phyloP scores from a whole-genome alignment of 2,113 vertebrate genomes.

The Sander lucioperca region DNA sequence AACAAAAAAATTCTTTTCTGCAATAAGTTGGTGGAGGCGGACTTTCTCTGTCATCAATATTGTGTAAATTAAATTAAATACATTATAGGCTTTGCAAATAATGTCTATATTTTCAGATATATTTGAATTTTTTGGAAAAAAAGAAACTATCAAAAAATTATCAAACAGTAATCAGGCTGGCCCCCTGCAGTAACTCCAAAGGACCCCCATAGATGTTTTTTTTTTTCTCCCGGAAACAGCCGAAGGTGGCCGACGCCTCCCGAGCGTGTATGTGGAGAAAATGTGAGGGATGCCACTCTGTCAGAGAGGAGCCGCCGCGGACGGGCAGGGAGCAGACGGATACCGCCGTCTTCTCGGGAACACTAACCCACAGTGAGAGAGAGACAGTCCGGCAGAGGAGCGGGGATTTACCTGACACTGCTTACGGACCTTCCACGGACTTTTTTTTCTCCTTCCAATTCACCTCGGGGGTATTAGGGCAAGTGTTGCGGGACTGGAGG shows the following conservation, averaged over 20 bases:
- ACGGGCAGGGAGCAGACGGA: slow-evolving; percentile 22
- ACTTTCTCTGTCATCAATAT: no score
- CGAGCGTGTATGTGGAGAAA: slow-evolving; percentile 19
- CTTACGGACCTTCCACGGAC: slow-evolving; percentile 16
- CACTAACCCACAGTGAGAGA: background rate
- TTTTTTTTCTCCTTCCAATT: background rate
- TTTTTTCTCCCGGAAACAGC: slow-evolving; percentile 42
- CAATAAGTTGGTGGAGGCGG: no score
- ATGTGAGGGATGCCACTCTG: slow-evolving; percentile 26
- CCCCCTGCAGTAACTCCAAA: no score
- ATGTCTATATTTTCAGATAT: no score
- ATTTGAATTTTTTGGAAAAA: no score
- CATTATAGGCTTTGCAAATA: no score
- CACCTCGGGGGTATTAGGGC: slow-evolving; percentile 19
- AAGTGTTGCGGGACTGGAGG: slow-evolving; percentile 29
- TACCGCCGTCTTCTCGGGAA: background rate
- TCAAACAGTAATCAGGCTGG: no score
- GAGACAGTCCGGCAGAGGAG: background rate
- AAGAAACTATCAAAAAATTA: no score
- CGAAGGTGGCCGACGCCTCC: slow-evolving; percentile 42
- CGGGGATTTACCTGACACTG: slow-evolving; percentile 25
- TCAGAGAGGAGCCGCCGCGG: slow-evolving; percentile 33
- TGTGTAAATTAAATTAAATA: no score
- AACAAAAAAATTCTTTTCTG: no score
- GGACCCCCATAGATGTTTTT: no score